Conservation (phyloP, 2,797 vertebrate species). For the Sebastes steindachneri region DNA sequence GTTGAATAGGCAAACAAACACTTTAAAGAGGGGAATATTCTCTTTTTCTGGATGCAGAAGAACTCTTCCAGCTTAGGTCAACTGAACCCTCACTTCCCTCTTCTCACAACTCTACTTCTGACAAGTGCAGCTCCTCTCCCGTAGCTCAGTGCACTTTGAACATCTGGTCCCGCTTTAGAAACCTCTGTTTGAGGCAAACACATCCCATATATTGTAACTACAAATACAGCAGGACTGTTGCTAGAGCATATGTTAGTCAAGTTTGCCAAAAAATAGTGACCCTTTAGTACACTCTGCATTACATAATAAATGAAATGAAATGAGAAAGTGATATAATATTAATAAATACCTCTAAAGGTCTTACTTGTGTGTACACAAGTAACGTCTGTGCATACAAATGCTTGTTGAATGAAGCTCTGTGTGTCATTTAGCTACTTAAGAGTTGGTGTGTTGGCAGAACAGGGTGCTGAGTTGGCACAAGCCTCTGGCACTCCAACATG, state of each 20-base stretch:
- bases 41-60: not conserved
- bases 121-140: not conserved
- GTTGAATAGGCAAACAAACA: not conserved
- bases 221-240: not conserved
- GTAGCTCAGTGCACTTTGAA: not conserved
- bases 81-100: not conserved
- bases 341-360: not conserved
- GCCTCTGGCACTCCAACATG: slow-evolving; percentile 39
- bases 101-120: not conserved
- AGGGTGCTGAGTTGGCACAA: slow-evolving; percentile 40
- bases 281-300: not conserved
- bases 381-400: slow-evolving; percentile 7
- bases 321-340: not conserved
- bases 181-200: not conserved
- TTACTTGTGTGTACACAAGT: not conserved
- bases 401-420: slow-evolving; percentile 26
- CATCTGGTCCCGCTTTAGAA: slow-evolving; percentile 8
- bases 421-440: slow-evolving; percentile 20
- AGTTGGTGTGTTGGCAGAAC: slow-evolving; percentile 51
- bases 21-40: not conserved
- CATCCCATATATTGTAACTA: not conserved
- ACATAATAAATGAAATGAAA: not conserved
- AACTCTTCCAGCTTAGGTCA: not conserved
- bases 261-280: not conserved
- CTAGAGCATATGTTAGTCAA: not conserved